phyloP scores from a whole-genome alignment of 1,140 invertebrate species.

The Drosophila tsacasi region DNA sequence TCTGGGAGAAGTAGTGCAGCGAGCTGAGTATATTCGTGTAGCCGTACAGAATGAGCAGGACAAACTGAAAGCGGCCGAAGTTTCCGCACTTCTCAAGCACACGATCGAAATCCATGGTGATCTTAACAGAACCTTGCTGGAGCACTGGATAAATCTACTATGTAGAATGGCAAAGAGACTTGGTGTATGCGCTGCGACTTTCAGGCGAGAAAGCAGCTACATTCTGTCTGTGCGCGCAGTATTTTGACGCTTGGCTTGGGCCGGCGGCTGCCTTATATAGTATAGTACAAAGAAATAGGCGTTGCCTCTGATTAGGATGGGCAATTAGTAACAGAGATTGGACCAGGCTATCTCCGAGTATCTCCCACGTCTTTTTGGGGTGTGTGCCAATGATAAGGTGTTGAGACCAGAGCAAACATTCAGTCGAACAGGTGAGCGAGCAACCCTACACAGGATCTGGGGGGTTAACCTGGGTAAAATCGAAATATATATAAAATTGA shows the following conservation, averaged over 20 bases:
- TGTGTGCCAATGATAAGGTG: conserved; percentile 45
- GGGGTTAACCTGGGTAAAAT: not conserved
- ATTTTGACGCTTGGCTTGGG: conserved; percentile 50
- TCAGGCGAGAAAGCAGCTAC: conserved; percentile 44
- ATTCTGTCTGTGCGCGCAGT: conserved; percentile 53
- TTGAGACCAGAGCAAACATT: conserved; percentile 44
- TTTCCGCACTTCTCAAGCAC: conserved; percentile 87
- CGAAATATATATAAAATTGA: not conserved
- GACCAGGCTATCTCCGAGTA: conserved; percentile 57
- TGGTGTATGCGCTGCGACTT: conserved; percentile 6
- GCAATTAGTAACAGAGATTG: conserved; percentile 62
- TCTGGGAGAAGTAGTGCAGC: conserved; percentile 87
- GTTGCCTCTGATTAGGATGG: conserved; percentile 50
- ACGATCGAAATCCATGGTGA: conserved; percentile 86
- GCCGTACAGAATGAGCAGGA: conserved; percentile 87
- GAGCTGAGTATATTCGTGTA: conserved; percentile 86
- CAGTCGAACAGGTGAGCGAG: conserved; percentile 5
- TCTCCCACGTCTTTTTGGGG: conserved; percentile 46
- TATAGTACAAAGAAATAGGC: conserved; percentile 22
- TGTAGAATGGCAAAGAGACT: conserved; percentile 1
- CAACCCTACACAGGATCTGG: conserved; percentile 13
- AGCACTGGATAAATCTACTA: not conserved
- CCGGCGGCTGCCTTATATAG: conserved; percentile 60
- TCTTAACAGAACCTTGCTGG: not conserved
- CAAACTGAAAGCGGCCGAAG: conserved; percentile 87